A percentile compares a stretch with the other conserved stretches of the same genome.
phyloP scores from a whole-genome alignment of 2,888 invertebrate genomes.

The Zaprionus obscuricornis region DNA sequence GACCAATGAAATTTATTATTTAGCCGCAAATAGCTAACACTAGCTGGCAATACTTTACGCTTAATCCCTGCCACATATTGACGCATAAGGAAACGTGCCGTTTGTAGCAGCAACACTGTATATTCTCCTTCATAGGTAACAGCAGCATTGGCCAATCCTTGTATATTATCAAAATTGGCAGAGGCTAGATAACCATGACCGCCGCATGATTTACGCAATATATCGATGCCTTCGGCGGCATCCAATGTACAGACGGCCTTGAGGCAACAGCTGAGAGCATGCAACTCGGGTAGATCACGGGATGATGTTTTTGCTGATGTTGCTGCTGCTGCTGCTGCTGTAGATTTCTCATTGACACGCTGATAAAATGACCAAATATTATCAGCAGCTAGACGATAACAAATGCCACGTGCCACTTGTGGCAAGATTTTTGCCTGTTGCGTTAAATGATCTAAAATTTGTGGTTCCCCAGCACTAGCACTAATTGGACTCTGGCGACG shows the following conservation, averaged over 20 bases:
- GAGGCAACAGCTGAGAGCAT: conserved; percentile 94
- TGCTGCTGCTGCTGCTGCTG: conserved; percentile 89
- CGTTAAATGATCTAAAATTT: conserved; percentile 85
- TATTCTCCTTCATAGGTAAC: conserved; percentile 99
- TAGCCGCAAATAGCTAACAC: conserved; percentile 88
- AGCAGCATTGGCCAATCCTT: conserved; percentile 92
- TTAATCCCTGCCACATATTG: conserved; percentile 87
- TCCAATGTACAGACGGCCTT: conserved; percentile 93
- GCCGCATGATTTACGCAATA: conserved; percentile 87
- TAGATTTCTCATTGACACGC: conserved; percentile 89
- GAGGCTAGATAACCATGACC: conserved; percentile 97
- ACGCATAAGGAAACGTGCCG: conserved; percentile 92
- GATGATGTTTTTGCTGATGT: background rate
- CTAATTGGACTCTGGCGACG: conserved; percentile 93
- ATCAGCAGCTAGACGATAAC: conserved; percentile 89
- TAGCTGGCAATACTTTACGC: conserved; percentile 86
- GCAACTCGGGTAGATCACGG: conserved; percentile 88
- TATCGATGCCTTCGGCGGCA: conserved; percentile 90
- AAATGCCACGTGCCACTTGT: conserved; percentile 90
- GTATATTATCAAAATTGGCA: conserved; percentile 92
- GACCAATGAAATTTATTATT: too few species aligned
- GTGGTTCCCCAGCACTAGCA: too few species aligned
- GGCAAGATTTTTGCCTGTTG: conserved; percentile 97
- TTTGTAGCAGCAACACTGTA: conserved; percentile 95
- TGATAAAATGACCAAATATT: conserved; percentile 93